Conservation (phyloP, 2,888 invertebrate species). For the Theretra japonica region DNA sequence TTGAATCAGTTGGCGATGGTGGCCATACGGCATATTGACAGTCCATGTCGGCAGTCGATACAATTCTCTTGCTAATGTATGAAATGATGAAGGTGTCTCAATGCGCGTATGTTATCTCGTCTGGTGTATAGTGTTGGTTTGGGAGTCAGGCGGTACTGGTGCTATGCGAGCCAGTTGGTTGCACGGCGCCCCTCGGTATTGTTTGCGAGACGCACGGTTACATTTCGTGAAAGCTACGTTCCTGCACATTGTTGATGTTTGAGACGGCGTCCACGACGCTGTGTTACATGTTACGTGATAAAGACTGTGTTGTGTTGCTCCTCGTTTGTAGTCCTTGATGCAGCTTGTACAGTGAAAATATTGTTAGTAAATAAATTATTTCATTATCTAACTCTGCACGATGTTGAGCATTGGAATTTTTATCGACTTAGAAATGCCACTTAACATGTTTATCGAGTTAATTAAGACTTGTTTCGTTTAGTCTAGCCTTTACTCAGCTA, state of each 20-base stretch:
- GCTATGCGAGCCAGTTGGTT: slow-evolving; percentile 22
- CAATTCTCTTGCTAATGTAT: too few relatives aligned
- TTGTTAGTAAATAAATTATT: too few relatives aligned
- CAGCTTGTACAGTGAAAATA: not conserved
- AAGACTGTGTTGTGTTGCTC: slow-evolving; percentile 21
- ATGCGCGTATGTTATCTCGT: not conserved
- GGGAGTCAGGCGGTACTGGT: slow-evolving; percentile 13
- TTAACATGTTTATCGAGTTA: too few relatives aligned
- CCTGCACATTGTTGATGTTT: slow-evolving; percentile 22
- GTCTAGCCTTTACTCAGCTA: too few relatives aligned
- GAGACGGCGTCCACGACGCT: not conserved
- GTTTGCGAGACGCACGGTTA: slow-evolving; percentile 14
- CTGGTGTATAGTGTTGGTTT: not conserved
- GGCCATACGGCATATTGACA: too few relatives aligned
- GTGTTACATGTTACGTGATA: slow-evolving; percentile 14
- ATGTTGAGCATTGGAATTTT: too few relatives aligned
- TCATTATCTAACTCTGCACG: too few relatives aligned
- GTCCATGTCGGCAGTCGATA: too few relatives aligned
- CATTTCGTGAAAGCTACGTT: slow-evolving; percentile 25
- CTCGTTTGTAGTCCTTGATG: slow-evolving; percentile 8
- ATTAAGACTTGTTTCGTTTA: too few relatives aligned
- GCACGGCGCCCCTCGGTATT: not conserved
- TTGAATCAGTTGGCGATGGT: too few relatives aligned
- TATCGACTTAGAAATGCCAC: too few relatives aligned
- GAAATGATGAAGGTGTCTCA: too few relatives aligned